Base-by-base conservation (phyloP, 1,140 invertebrate genomes). In the Musca domestica region DNA sequence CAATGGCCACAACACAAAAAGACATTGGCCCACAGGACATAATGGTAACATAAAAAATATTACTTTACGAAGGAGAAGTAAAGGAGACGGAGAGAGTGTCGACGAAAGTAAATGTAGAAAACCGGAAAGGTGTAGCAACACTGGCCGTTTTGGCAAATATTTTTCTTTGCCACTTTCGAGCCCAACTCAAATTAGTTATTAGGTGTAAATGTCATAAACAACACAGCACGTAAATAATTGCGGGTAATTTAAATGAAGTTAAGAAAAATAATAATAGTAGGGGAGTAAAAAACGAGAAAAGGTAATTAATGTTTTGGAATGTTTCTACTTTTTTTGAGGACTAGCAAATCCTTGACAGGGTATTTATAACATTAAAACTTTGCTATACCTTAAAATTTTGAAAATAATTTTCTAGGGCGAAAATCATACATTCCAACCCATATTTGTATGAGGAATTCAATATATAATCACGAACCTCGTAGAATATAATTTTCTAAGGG, bases 241-340 rank as follows among this genome's bases (percentile, higher is more conserved):
- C 10, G 34, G 2, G 34, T 41, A 9, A 41, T 61, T 61, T 61
- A 34, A 61, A 51, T 61, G 7, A 30, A 30, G 12, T 10, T 41
- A 71, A 77, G 68, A 70, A 66, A 54, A 34, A 63, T 67, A 77
- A 76, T 54, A 64, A 49, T 67, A 49, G 64, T 56, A 49, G 64
- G 25, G 67, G 73, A 69, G 61, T 41, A 10, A 67, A 71, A 71
- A 69, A 64, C 67, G 72, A 66, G 69, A 41, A 48, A 56, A 61
- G 46, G 48, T 63, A 70, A 70, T 48, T 48, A 54, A 27, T 10
- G 17, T 34, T 48, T 70, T 41, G 10, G 34, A 41, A 41, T 2
- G 2, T 41, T 12, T 41, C 27, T 30, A 30, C 27, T 30, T 9
- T 30, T 30, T 30, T 30, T 30, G 27, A 30, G 27, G 27, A 9